These are phyloP conservation scores for Heliconius ismenius DNA, from an alignment of 2,888 invertebrate species.

Conservation along the genomic window DNA sequence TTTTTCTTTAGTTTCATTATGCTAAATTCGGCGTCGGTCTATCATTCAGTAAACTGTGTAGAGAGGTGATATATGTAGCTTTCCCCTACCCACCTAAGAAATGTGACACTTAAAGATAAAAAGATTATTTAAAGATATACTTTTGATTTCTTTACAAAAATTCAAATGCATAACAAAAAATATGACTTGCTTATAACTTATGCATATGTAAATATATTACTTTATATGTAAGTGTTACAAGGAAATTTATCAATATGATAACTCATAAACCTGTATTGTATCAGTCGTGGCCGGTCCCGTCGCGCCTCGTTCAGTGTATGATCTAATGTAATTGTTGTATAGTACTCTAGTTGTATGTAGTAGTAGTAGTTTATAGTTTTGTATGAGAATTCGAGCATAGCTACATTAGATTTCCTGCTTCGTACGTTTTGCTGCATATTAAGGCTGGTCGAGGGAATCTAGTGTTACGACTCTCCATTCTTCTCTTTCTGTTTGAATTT, in stretches of 20 bases:
- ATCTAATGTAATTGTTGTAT: constrained; percentile 11
- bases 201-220: constrained; percentile 7
- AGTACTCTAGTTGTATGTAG: neutral
- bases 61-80: no score
- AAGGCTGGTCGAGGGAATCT: no score
- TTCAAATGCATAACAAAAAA: neutral
- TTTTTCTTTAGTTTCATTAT: no score
- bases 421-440: no score
- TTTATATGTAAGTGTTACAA: constrained; percentile 21
- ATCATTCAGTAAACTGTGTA: no score
- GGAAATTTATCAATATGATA: constrained; percentile 18
- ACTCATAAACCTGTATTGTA: constrained; percentile 19
- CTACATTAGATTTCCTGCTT: neutral
- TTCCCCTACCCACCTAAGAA: no score
- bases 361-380: neutral
- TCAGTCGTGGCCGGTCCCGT: constrained; percentile 25
- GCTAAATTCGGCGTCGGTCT: no score
- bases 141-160: neutral
- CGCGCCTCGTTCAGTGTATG: constrained; percentile 29
- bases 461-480: no score
- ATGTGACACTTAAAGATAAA: no score
- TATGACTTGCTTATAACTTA: neutral
- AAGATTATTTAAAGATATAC: no score
- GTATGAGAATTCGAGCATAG: neutral
- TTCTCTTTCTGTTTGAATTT: neutral